Conservation (phyloP, 2,113 vertebrate genomes). For the Leptodactylus fuscus region DNA sequence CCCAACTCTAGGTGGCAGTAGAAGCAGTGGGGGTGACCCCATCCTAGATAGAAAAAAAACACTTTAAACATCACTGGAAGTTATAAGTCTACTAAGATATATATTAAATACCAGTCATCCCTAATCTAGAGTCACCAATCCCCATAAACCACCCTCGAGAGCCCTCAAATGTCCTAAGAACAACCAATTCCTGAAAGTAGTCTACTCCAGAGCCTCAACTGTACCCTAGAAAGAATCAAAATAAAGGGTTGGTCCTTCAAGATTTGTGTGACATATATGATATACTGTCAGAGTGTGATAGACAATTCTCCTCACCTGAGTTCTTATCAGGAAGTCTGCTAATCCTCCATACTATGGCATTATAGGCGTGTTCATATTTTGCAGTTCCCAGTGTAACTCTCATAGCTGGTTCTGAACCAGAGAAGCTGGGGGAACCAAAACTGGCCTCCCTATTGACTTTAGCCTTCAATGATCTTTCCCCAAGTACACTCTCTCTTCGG, state of each 20-base stretch:
- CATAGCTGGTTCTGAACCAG: conserved; percentile 89
- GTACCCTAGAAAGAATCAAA: neutral
- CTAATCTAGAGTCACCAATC: too few species aligned
- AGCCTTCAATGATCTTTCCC: conserved; percentile 88
- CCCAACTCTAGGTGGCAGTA: conserved; percentile 90
- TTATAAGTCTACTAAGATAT: too few species aligned
- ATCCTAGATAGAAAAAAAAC: conserved; percentile 67
- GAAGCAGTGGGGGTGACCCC: conserved; percentile 89
- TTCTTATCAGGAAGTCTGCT: conserved; percentile 89
- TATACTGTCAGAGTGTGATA: neutral
- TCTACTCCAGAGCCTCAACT: neutral
- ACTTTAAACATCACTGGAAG: neutral
- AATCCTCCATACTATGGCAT: conserved; percentile 89
- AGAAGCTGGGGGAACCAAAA: conserved; percentile 80
- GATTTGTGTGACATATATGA: neutral
- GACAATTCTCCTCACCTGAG: conserved; percentile 75
- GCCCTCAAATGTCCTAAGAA: neutral
- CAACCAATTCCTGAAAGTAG: neutral
- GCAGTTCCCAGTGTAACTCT: conserved; percentile 89
- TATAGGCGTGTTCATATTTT: conserved; percentile 89
- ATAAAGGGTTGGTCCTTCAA: neutral
- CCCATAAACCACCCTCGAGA: neutral
- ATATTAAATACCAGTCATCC: neutral
- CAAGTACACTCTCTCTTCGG: conserved; percentile 82
- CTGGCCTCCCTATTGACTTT: conserved; percentile 88